These are phyloP conservation scores for Calyptomena viridis DNA, from an alignment of 2,113 vertebrate species.

Conservation along the genomic window DNA sequence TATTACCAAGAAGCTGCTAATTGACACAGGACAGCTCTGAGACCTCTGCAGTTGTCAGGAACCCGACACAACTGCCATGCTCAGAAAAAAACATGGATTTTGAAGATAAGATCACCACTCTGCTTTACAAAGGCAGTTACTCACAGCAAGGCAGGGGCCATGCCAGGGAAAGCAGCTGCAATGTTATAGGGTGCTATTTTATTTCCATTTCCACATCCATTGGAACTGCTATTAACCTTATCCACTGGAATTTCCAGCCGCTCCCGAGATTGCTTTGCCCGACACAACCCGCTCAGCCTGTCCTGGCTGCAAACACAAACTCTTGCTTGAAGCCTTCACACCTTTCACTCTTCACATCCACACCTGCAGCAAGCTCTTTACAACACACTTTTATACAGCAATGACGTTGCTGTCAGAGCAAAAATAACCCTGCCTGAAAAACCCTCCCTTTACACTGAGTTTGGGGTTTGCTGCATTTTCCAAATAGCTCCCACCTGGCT, in stretches of 20 bases:
- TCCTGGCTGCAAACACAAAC: conserved; percentile 3
- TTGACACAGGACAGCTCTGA: neutral
- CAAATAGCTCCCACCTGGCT: neutral
- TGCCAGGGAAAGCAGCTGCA: conserved; percentile 34
- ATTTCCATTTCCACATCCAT: conserved; percentile 64
- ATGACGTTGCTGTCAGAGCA: fast-evolving
- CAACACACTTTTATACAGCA: neutral
- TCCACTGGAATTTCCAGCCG: conserved; percentile 63
- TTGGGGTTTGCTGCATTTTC: neutral
- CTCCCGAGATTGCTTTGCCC: neutral
- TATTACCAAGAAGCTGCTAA: neutral
- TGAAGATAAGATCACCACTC: neutral
- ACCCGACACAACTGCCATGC: neutral
- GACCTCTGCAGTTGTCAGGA: neutral
- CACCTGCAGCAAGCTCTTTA: neutral
- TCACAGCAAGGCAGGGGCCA: neutral
- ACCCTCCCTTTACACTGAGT: neutral
- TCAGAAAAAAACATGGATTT: neutral
- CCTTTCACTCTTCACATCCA: conserved; percentile 12
- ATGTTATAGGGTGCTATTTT: conserved; percentile 46
- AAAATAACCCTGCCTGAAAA: neutral
- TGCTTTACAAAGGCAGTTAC: neutral
- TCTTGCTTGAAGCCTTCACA: conserved; percentile 9
- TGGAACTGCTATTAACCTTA: conserved; percentile 34
- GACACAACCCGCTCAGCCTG: conserved; percentile 9